phyloP scores from a whole-genome alignment of 2,888 invertebrate species.

The Spilosoma lubricipeda region DNA sequence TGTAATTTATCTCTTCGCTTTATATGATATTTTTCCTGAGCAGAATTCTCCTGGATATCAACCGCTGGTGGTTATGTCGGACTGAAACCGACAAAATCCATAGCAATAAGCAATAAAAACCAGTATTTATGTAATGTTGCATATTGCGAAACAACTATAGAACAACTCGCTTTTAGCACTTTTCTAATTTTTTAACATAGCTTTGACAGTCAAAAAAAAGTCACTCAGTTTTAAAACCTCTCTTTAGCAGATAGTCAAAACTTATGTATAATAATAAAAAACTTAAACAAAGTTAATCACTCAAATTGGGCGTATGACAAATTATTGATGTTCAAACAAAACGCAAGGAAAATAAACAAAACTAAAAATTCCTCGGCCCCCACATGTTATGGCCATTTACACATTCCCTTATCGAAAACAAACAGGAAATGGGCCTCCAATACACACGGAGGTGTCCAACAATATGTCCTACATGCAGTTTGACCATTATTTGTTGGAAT shows the following conservation, averaged over 20 bases:
- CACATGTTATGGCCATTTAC: slow-evolving; percentile 48
- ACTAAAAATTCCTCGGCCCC: slow-evolving; percentile 52
- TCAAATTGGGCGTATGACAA: slow-evolving; percentile 1
- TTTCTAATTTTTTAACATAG: neutral
- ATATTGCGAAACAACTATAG: neutral
- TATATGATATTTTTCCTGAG: no score
- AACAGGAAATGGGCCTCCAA: slow-evolving; percentile 66
- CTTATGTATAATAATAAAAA: neutral
- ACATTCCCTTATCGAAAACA: slow-evolving; percentile 62
- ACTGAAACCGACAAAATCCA: no score
- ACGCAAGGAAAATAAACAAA: slow-evolving; percentile 34
- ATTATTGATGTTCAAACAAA: slow-evolving; percentile 6
- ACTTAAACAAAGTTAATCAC: neutral
- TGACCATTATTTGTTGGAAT: slow-evolving; percentile 28
- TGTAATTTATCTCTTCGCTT: no score
- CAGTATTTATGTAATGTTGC: no score
- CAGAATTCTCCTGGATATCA: no score
- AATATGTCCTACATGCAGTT: slow-evolving; percentile 57
- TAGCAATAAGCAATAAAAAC: no score
- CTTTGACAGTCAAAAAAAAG: neutral
- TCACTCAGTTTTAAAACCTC: no score
- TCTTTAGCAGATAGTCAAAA: neutral
- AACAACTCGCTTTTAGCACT: neutral
- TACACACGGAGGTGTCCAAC: slow-evolving; percentile 53
- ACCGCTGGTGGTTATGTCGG: no score